A percentile compares a stretch with the other conserved stretches of the same genome.
Conservation (phyloP, 2,113 vertebrate genomes). For the Etheostoma spectabile region DNA sequence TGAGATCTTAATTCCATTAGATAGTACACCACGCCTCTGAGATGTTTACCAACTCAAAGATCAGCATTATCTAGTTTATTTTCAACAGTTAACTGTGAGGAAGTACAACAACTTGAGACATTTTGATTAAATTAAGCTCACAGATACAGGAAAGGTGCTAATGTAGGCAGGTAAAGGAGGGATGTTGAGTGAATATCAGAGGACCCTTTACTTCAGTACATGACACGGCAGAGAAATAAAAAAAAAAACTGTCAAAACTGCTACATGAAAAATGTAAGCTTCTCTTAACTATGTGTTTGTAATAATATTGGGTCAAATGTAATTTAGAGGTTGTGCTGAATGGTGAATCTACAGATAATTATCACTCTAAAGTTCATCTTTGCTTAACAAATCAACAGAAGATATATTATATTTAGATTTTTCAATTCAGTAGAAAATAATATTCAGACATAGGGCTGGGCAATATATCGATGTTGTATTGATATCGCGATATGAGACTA, state of each 20-base stretch:
- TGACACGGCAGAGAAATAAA: not conserved
- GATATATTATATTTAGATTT: no score
- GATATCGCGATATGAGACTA: no score
- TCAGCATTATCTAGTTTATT: not conserved
- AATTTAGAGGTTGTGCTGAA: not conserved
- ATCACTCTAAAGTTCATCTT: not conserved
- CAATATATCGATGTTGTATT: no score
- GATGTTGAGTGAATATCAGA: not conserved
- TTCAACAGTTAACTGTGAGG: not conserved
- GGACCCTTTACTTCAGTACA: not conserved
- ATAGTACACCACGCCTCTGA: not conserved
- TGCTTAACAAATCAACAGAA: not conserved
- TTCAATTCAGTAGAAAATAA: no score
- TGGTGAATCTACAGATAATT: not conserved
- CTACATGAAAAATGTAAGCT: not conserved
- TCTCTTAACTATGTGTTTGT: not conserved
- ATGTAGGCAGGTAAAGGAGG: not conserved
- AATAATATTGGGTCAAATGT: not conserved
- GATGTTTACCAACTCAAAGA: not conserved
- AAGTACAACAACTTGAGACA: no score
- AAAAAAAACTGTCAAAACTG: not conserved
- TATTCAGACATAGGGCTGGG: no score
- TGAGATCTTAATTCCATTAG: not conserved
- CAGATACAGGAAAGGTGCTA: not conserved
- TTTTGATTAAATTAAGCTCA: constrained; percentile 22